These are phyloP conservation scores for Spilosoma lubricipeda DNA, from an alignment of 2,888 invertebrate species.

Conservation along the genomic window DNA sequence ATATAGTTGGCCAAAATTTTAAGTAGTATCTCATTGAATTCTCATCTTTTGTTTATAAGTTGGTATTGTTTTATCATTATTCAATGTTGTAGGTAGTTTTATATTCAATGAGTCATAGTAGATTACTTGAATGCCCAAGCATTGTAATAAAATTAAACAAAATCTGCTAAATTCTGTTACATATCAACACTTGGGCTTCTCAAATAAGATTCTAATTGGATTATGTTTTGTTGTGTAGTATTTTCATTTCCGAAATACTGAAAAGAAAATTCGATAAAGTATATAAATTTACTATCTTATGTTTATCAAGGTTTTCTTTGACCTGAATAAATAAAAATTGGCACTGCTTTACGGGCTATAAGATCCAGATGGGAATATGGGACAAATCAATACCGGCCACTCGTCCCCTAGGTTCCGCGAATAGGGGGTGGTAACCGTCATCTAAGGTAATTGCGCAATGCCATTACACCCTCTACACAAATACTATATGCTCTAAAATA, in stretches of 20 bases:
- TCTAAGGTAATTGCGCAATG: conserved; percentile 79
- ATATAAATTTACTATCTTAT: neutral
- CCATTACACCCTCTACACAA: conserved; percentile 56
- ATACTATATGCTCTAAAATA: conserved; percentile 44
- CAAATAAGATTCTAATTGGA: conserved; percentile 46
- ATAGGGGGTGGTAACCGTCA: conserved; percentile 80
- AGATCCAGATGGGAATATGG: conserved; percentile 72
- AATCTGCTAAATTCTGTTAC: neutral
- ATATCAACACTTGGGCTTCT: conserved; percentile 30
- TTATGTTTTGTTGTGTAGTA: conserved; percentile 35
- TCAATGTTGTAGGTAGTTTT: conserved; percentile 11
- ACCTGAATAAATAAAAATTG: conserved; percentile 37
- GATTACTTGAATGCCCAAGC: neutral
- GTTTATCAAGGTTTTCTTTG: conserved; percentile 20
- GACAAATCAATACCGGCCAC: conserved; percentile 82
- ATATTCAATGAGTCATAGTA: conserved; percentile 6
- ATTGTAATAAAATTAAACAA: conserved; percentile 2
- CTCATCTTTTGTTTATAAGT: neutral
- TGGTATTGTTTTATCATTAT: neutral
- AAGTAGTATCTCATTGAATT: neutral
- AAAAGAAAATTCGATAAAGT: conserved; percentile 11
- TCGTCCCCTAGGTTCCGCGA: conserved; percentile 60
- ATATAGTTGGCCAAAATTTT: neutral
- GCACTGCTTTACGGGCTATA: conserved; percentile 60
- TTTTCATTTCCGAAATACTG: conserved; percentile 12